phyloP scores from a whole-genome alignment of 2,797 vertebrate species.

The Tympanoctomys barrerae region DNA sequence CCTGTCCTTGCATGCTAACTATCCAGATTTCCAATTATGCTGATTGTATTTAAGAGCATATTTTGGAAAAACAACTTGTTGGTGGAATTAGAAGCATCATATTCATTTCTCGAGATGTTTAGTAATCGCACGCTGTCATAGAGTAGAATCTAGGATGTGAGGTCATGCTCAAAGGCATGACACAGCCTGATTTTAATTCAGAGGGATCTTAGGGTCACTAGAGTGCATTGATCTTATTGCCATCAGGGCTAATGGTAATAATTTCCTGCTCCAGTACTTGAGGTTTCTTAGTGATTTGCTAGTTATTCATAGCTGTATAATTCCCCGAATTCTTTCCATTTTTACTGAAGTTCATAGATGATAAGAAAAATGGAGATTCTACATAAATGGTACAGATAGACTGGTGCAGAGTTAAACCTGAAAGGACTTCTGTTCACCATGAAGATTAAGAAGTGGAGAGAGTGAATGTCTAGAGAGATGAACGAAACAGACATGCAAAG shows the following conservation, averaged over 20 bases:
- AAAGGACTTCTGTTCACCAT: background rate
- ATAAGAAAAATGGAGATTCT: slow-evolving; percentile 16
- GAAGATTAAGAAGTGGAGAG: background rate
- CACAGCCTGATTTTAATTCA: background rate
- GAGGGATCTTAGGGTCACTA: background rate
- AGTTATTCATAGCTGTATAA: background rate
- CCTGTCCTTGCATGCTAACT: background rate
- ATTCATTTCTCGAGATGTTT: background rate
- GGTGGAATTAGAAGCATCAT: background rate
- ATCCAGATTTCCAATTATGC: background rate
- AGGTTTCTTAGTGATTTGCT: background rate
- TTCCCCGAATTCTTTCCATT: background rate
- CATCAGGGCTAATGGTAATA: background rate
- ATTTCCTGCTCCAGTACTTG: background rate
- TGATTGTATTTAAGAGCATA: background rate
- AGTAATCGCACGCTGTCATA: background rate
- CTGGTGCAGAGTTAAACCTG: background rate
- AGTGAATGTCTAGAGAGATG: background rate
- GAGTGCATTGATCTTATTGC: background rate
- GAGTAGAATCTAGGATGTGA: background rate
- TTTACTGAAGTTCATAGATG: background rate
- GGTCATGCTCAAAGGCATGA: background rate
- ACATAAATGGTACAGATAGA: background rate
- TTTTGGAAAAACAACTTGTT: background rate
- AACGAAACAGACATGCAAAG: background rate